Evolutionary conservation across 1,140 invertebrate species (phyloP).

Genomic region (Drosophila micromelanica): DNA sequence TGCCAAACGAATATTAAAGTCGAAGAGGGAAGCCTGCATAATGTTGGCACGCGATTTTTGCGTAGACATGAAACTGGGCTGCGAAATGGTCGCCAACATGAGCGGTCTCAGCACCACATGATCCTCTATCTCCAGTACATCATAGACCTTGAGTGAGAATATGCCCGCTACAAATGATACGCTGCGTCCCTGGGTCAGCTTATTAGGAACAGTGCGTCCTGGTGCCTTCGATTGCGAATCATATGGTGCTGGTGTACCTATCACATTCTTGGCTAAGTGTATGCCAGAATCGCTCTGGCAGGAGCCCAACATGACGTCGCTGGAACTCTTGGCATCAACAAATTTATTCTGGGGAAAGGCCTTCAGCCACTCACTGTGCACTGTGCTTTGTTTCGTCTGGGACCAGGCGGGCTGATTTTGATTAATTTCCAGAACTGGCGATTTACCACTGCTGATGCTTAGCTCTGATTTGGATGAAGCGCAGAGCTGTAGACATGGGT

Average conservation of each 20-base stretch:
- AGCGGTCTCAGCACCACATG: conserved; percentile 42
- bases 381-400: neutral
- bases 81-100: conserved; percentile 61
- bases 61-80: conserved; percentile 74
- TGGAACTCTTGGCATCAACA: conserved; percentile 30
- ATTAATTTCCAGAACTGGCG: neutral
- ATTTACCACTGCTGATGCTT: neutral
- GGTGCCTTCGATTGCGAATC: neutral
- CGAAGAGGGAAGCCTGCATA: conserved; percentile 68
- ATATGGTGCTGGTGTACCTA: neutral
- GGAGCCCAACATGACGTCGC: conserved; percentile 33
- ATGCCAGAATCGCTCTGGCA: conserved; percentile 67
- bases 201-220: neutral
- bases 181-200: conserved; percentile 54
- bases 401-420: neutral
- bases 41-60: conserved; percentile 56
- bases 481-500: conserved; percentile 5
- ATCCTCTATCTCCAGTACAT: conserved; percentile 45
- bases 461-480: too few species aligned
- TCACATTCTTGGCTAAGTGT: conserved; percentile 23
- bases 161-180: conserved; percentile 77
- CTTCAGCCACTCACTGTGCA: neutral
- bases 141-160: conserved; percentile 68
- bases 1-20: conserved; percentile 60
- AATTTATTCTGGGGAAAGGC: conserved; percentile 5